Evolutionary conservation across 2,888 invertebrate genomes (phyloP).

Genomic region (Pollenia amentaria): DNA sequence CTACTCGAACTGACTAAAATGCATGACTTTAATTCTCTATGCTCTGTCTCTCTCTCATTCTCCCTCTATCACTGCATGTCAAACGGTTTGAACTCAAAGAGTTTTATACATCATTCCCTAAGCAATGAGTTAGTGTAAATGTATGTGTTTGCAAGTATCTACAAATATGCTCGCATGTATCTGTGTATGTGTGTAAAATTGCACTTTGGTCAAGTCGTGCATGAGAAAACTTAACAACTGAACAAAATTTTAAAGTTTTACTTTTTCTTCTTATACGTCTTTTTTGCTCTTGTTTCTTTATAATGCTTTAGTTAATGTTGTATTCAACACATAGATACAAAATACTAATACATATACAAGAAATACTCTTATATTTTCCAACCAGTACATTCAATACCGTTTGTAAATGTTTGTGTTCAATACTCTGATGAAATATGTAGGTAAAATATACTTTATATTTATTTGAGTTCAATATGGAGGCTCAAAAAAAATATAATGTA

Average conservation of each 20-base stretch:
- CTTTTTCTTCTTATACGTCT: constrained; percentile 19
- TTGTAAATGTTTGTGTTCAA: constrained; percentile 40
- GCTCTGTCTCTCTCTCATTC: background rate
- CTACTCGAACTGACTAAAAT: constrained; percentile 64
- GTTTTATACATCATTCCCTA: constrained; percentile 58
- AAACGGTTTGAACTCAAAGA: constrained; percentile 68
- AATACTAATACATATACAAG: background rate
- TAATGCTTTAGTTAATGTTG: constrained; percentile 42
- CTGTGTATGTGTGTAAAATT: background rate
- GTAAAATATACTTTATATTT: background rate
- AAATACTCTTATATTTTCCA: constrained; percentile 24
- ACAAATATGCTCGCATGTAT: background rate
- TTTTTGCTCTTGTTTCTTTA: constrained; percentile 19
- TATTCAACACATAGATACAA: constrained; percentile 44
- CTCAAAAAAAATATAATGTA: background rate
- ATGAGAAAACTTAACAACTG: constrained; percentile 63
- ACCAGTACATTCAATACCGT: constrained; percentile 45
- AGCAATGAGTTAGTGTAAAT: constrained; percentile 21
- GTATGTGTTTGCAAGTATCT: background rate
- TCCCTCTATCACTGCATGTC: constrained; percentile 36
- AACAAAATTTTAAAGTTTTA: constrained; percentile 61
- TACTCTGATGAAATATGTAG: constrained; percentile 13
- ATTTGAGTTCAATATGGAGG: background rate
- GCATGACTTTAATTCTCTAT: constrained; percentile 58
- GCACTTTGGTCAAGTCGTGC: constrained; percentile 67